Evolutionary conservation across 2,888 invertebrate species (phyloP), one percentile per base, ranked within the genome.

Genomic region (Tinea semifulvella): DNA sequence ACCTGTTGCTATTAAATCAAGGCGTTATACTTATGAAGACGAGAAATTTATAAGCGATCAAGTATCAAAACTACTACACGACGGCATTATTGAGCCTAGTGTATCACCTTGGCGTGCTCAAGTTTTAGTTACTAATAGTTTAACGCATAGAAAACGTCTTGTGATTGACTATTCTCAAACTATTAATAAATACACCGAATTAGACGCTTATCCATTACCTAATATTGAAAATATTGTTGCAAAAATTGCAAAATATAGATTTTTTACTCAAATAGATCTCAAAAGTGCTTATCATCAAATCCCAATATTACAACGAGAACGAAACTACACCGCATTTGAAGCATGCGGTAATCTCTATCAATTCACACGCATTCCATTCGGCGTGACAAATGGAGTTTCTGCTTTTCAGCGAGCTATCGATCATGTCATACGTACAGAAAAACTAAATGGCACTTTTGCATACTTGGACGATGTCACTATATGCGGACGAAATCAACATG

Each of bases 51-150:
- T 42, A 17, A 13, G 17, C 16, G 8, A 6, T 3, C 27, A 42
- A 27, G 18, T 42, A 6, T 7, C 13, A 4, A 42, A 16, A 17
- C 11, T 42, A 17, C n/a, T 27, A 16, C 5, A 17, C 2, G 27
- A 27, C 14, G 17, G n/a, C 13, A 27, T 42, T 14, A 42, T 42
- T 14, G 42, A 42, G 18, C 27, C 13, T 10, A 27, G 27, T 17
- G 17, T 16, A n/a, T 42, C 42, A 16, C 42, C 42, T 16, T 42
- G 42, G 42, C 11, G 26, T n/a, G 26, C 42, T 14, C 42, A 42
- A 27, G 17, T 42, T 2, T 3, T 27, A 2, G 16, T 42, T 11
- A 42, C 22, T n/a, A 11, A 2, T 3, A 27, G 7, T 16, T 2
- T 2, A 7, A 42, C 13, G 8, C 2, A 3, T 17, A 26, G 10